Conservation (phyloP, 2,888 invertebrate species). For the Chorisops tibialis region DNA sequence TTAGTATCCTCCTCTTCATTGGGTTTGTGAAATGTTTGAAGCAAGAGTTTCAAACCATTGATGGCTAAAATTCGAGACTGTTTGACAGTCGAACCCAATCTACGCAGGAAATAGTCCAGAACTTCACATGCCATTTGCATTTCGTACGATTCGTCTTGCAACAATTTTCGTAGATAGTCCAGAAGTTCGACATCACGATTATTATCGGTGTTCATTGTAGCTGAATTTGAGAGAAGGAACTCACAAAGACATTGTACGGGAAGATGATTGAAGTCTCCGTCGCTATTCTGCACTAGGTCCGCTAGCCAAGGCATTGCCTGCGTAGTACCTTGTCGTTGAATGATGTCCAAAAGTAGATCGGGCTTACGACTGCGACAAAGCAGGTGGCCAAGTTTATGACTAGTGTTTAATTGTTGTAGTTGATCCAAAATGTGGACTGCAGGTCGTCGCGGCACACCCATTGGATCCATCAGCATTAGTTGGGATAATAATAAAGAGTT, state of each 20-base stretch:
- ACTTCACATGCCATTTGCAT: constrained; percentile 74
- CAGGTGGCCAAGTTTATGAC: constrained; percentile 80
- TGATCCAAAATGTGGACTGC: constrained; percentile 75
- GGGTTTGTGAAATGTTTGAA: constrained; percentile 46
- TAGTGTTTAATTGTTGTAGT: constrained; percentile 71
- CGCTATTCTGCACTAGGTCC: constrained; percentile 87
- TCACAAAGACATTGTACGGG: constrained; percentile 98
- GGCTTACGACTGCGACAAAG: constrained; percentile 86
- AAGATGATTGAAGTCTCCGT: constrained; percentile 71
- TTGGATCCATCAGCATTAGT: constrained; percentile 81
- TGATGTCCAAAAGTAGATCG: constrained; percentile 88
- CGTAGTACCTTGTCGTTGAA: constrained; percentile 82
- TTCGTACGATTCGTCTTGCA: constrained; percentile 55
- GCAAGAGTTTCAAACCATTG: constrained; percentile 66
- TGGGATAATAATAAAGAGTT: constrained; percentile 81
- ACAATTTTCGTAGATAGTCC: constrained; percentile 57
- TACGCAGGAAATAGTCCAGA: constrained; percentile 81
- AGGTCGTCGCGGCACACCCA: constrained; percentile 77
- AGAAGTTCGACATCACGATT: constrained; percentile 68
- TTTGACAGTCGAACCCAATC: constrained; percentile 78
- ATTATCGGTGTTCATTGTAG: constrained; percentile 64
- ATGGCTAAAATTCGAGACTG: constrained; percentile 73
- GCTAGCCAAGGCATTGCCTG: constrained; percentile 97
- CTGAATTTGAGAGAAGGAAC: constrained; percentile 73
- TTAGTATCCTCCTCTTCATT: constrained; percentile 48